Conservation (phyloP, 92 coral and sea anemone genomes). For the Muricea muricata region DNA sequence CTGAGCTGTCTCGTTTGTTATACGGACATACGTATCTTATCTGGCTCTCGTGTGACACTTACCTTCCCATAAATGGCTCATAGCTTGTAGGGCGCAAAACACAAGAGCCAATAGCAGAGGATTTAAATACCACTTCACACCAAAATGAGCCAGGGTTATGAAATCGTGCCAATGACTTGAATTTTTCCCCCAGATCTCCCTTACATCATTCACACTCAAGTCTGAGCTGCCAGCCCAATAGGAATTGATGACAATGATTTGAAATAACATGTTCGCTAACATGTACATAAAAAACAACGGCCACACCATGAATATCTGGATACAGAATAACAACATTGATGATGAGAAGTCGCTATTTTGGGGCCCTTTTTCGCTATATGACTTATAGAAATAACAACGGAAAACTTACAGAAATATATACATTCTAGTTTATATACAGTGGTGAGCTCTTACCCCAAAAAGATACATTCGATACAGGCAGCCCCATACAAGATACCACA, state of each 20-base stretch:
- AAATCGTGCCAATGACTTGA: slow-evolving; percentile 31
- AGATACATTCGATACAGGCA: slow-evolving; percentile 57
- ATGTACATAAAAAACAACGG: slow-evolving; percentile 74
- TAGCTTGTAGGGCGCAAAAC: slow-evolving; percentile 66
- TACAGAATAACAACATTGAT: no score
- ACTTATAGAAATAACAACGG: no score
- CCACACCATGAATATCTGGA: slow-evolving; percentile 73
- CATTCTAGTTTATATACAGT: no score
- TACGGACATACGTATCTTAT: no score
- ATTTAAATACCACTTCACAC: slow-evolving; percentile 74
- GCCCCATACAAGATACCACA: slow-evolving; percentile 87
- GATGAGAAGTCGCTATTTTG: no score
- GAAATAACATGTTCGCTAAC: slow-evolving; percentile 81
- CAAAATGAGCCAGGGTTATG: slow-evolving; percentile 48
- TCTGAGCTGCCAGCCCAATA: not conserved
- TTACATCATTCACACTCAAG: slow-evolving; percentile 2
- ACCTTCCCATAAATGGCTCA: slow-evolving; percentile 85
- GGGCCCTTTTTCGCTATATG: no score
- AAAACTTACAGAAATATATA: no score
- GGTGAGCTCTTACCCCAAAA: slow-evolving; percentile 77
- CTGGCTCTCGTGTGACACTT: slow-evolving; percentile 30
- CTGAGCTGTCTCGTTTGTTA: no score
- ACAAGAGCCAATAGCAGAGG: slow-evolving; percentile 73
- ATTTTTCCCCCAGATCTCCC: slow-evolving; percentile 64
- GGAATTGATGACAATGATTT: slow-evolving; percentile 76